Evolutionary conservation across 2,113 vertebrate genomes (phyloP).

Genomic region (Laterallus jamaicensis): DNA sequence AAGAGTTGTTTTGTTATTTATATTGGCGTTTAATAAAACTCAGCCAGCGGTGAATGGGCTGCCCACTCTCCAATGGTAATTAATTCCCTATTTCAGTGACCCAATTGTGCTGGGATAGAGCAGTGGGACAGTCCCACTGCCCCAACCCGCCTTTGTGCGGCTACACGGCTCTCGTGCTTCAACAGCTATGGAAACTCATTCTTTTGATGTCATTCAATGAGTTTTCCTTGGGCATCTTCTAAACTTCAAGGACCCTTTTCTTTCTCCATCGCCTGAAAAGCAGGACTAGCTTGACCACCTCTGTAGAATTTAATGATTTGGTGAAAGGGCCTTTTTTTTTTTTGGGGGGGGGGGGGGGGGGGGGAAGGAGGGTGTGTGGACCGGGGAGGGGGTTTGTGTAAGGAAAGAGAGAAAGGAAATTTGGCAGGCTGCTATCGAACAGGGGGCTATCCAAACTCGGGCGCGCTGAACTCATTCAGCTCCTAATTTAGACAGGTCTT

Average conservation of each 20-base stretch:
- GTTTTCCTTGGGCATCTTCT: slow-evolving; percentile 86
- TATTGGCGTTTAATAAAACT: slow-evolving; percentile 91
- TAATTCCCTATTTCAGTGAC: slow-evolving; percentile 90
- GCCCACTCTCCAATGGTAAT: slow-evolving; percentile 88
- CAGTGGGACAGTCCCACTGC: slow-evolving; percentile 79
- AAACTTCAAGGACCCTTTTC: slow-evolving; percentile 87
- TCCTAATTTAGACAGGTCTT: neutral
- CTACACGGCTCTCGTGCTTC: slow-evolving; percentile 83
- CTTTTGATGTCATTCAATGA: slow-evolving; percentile 88
- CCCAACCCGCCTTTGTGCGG: slow-evolving; percentile 79
- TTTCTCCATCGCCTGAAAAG: slow-evolving; percentile 79
- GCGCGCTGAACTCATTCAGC: neutral
- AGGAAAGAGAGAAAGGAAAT: slow-evolving; percentile 69
- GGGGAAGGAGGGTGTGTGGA: no score
- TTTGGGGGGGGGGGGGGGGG: no score
- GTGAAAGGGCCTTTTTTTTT: slow-evolving; percentile 78
- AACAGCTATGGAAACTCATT: slow-evolving; percentile 84
- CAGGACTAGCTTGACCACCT: slow-evolving; percentile 82
- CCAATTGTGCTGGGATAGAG: slow-evolving; percentile 86
- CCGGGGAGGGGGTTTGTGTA: slow-evolving; percentile 36
- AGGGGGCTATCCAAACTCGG: neutral
- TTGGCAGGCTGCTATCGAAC: slow-evolving; percentile 57
- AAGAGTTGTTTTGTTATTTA: slow-evolving; percentile 90
- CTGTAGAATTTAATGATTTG: slow-evolving; percentile 85
- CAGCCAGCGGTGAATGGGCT: slow-evolving; percentile 82